Percentiles rank a stretch among this genome's conserved stretches.
Conservation (phyloP, 2,113 vertebrate genomes). For the Tursiops truncatus region DNA sequence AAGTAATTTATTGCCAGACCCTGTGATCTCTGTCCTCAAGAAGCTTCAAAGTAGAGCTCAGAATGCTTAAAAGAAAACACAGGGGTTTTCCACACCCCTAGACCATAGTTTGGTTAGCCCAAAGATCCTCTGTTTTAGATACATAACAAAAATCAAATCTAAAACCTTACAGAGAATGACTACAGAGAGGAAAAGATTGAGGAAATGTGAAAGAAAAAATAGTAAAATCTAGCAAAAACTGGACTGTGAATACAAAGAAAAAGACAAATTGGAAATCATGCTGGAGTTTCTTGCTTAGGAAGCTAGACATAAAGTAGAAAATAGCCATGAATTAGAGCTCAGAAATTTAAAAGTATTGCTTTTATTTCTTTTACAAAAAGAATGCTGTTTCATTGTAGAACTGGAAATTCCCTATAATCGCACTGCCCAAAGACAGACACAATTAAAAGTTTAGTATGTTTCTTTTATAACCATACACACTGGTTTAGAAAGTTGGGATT, state of each 20-base stretch:
- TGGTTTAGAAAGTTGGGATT: neutral
- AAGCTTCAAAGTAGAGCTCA: conserved; percentile 46
- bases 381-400: neutral
- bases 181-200: neutral
- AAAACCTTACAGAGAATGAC: neutral
- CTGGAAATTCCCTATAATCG: neutral
- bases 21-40: conserved; percentile 27
- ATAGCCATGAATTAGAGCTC: neutral
- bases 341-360: neutral
- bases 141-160: neutral
- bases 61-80: conserved; percentile 22
- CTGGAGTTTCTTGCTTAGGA: neutral
- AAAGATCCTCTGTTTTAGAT: conserved; percentile 4
- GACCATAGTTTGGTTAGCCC: neutral
- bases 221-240: neutral
- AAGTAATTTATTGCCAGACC: conserved; percentile 40
- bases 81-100: neutral
- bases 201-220: neutral
- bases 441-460: neutral
- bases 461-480: neutral
- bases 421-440: neutral
- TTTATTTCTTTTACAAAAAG: neutral
- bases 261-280: neutral
- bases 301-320: conserved; percentile 7
- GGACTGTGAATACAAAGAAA: neutral